These are phyloP conservation scores for Dryomyza anilis DNA, from an alignment of 2,888 invertebrate genomes.

Conservation along the genomic window DNA sequence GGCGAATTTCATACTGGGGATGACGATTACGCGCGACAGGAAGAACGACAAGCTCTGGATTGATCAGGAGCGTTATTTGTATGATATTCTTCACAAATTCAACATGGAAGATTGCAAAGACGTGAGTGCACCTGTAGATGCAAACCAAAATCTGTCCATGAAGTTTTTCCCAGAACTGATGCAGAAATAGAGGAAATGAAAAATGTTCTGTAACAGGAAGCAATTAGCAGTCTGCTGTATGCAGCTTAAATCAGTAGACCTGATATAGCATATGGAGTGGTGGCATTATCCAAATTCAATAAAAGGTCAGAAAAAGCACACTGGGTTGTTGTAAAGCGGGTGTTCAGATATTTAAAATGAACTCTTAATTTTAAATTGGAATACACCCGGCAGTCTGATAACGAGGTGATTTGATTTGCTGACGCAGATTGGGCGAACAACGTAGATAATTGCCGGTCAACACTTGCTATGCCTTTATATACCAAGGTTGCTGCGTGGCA, in stretches of 20 bases:
- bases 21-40: not conserved
- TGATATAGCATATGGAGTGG: constrained; percentile 5
- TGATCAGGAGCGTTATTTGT: constrained; percentile 1
- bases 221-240: constrained; percentile 2
- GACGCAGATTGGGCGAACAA: constrained; percentile 10
- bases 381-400: not conserved
- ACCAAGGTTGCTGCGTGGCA: not conserved
- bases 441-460: not conserved
- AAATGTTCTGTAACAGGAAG: constrained; percentile 7
- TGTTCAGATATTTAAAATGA: constrained; percentile 33
- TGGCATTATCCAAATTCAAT: constrained; percentile 9
- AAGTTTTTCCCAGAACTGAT: not conserved
- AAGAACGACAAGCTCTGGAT: constrained; percentile 1
- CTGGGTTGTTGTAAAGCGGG: constrained; percentile 32
- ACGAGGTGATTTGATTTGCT: not conserved
- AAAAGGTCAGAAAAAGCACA: constrained; percentile 33
- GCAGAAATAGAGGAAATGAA: constrained; percentile 8
- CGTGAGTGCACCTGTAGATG: not conserved
- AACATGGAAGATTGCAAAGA: constrained; percentile 10
- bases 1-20: constrained; percentile 1
- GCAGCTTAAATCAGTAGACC: too few relatives aligned
- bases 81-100: not conserved
- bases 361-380: constrained; percentile 18
- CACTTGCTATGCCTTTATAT: constrained; percentile 5
- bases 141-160: not conserved